Evolutionary conservation across 1,140 invertebrate species (phyloP).

Genomic region (Zaprionus lachaisei): DNA sequence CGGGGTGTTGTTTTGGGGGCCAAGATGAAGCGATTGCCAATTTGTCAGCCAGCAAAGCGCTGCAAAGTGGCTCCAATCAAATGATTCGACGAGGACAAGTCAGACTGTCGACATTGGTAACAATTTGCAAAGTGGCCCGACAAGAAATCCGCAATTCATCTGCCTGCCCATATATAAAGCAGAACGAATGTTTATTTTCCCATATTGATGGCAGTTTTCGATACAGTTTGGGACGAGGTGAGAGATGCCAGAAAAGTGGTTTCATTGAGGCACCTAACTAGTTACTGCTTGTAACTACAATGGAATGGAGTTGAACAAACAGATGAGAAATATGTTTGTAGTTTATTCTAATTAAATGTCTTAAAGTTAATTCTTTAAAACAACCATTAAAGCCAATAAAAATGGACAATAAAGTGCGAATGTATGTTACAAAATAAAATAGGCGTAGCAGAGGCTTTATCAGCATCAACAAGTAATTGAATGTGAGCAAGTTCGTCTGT

Average conservation of each 20-base stretch:
- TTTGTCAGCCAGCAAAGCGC: conserved; percentile 21
- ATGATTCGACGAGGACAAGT: conserved; percentile 8
- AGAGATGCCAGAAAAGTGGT: neutral
- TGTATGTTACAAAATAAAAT: neutral
- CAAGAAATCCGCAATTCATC: conserved; percentile 25
- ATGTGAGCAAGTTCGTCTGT: neutral
- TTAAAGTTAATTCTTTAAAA: too few species aligned
- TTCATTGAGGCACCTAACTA: neutral
- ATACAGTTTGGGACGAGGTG: neutral
- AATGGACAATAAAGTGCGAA: too few species aligned
- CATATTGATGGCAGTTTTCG: neutral
- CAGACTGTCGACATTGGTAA: conserved; percentile 7
- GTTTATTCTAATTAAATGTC: too few species aligned
- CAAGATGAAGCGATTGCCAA: conserved; percentile 33
- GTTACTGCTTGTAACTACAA: neutral
- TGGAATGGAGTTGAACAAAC: neutral
- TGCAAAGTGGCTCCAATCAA: conserved; percentile 19
- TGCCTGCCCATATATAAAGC: conserved; percentile 10
- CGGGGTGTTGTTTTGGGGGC: conserved; percentile 3
- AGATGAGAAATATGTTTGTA: too few species aligned
- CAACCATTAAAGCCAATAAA: too few species aligned
- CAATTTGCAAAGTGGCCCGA: conserved; percentile 21
- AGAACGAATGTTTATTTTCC: conserved; percentile 1
- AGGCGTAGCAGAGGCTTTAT: neutral
- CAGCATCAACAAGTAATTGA: neutral